A percentile compares a stretch with the other conserved stretches of the same genome.
These are phyloP conservation scores for Camptogramma bilineatum DNA, from an alignment of 2,888 invertebrate species.

Conservation along the genomic window DNA sequence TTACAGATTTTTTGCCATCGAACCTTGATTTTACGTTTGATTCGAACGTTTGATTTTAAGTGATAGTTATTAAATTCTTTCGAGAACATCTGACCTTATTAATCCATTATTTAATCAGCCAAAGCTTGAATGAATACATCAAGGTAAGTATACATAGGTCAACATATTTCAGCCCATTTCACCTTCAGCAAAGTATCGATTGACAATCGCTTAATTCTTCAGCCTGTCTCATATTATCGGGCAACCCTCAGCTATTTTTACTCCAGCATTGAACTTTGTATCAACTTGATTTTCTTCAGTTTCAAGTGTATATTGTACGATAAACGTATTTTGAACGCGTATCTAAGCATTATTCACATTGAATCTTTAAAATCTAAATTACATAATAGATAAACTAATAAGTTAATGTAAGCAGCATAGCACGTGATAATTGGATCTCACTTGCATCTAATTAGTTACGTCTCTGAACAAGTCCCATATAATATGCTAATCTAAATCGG, in stretches of 20 bases:
- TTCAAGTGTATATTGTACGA: neutral
- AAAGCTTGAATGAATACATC: constrained; percentile 12
- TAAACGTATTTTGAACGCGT: neutral
- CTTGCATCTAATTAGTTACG: constrained; percentile 13
- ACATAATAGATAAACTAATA: neutral
- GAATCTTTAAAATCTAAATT: too few species aligned
- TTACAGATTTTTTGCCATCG: too few species aligned
- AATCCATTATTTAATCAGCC: neutral
- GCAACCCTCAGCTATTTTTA: constrained; percentile 54
- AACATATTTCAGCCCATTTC: constrained; percentile 27
- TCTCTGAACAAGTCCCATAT: constrained; percentile 19
- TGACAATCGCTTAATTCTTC: constrained; percentile 50
- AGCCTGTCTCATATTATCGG: constrained; percentile 52
- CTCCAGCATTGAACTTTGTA: constrained; percentile 47
- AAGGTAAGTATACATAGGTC: constrained; percentile 19
- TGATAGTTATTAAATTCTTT: neutral
- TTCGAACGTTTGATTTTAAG: neutral
- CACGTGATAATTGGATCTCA: constrained; percentile 15
- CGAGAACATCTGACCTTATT: neutral
- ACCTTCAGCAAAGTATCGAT: constrained; percentile 40
- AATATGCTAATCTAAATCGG: constrained; percentile 34
- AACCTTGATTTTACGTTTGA: neutral
- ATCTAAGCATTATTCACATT: too few species aligned
- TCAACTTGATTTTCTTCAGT: constrained; percentile 9
- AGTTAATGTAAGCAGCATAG: neutral